phyloP scores from a whole-genome alignment of 2,797 vertebrate genomes.

The Anabas testudineus region DNA sequence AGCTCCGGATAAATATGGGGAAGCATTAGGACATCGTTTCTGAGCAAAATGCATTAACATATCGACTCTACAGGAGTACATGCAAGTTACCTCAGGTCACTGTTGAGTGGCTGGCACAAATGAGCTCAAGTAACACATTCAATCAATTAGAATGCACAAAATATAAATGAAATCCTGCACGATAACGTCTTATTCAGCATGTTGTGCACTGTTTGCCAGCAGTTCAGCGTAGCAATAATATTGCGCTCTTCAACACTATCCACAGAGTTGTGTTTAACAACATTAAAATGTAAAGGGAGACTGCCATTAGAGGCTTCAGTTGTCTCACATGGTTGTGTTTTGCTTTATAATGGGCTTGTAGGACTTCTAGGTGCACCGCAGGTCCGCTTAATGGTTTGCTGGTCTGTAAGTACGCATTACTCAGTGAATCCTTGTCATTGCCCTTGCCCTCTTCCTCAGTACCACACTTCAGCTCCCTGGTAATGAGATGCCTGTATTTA shows the following conservation, averaged over 20 bases:
- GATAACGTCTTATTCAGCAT: constrained; percentile 44
- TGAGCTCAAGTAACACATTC: constrained; percentile 36
- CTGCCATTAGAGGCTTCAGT: constrained; percentile 63
- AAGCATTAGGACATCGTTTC: constrained; percentile 53
- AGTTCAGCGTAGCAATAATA: constrained; percentile 38
- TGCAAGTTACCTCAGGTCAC: constrained; percentile 24
- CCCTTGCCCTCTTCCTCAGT: constrained; percentile 65
- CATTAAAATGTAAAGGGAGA: constrained; percentile 62
- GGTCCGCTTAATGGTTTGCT: constrained; percentile 65
- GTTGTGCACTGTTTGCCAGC: constrained; percentile 28
- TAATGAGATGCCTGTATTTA: constrained; percentile 81
- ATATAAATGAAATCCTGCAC: constrained; percentile 13
- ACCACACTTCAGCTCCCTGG: constrained; percentile 59
- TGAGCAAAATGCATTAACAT: constrained; percentile 54
- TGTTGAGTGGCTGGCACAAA: constrained; percentile 49
- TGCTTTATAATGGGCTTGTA: constrained; percentile 67
- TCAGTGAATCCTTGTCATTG: constrained; percentile 77
- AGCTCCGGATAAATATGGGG: constrained; percentile 49
- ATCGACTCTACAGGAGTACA: constrained; percentile 49
- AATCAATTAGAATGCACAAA: constrained; percentile 24
- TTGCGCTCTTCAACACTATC: constrained; percentile 37
- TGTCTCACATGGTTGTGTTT: constrained; percentile 61
- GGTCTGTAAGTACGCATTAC: constrained; percentile 78
- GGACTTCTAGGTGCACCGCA: constrained; percentile 51
- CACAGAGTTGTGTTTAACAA: constrained; percentile 60